Conservation (phyloP, 2,113 vertebrate species). For the Taurulus bubalis region DNA sequence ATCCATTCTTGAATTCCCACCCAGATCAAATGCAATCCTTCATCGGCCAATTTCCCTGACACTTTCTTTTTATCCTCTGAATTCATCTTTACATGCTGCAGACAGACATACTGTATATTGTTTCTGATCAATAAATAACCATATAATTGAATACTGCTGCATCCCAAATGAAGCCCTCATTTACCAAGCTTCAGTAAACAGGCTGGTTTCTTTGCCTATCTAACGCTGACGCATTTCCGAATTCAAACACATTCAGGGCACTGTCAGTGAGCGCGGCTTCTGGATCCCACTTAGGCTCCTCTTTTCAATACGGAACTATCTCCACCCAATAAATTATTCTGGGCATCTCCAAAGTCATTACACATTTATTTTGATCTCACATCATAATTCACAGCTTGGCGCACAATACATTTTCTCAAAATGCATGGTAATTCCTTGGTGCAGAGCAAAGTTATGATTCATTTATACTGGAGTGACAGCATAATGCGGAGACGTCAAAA, state of each 20-base stretch:
- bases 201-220: conserved; percentile 76
- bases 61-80: conserved; percentile 75
- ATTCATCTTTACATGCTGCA: conserved; percentile 77
- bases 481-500: conserved; percentile 99
- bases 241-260: conserved; percentile 76
- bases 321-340: conserved; percentile 91
- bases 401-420: conserved; percentile 97
- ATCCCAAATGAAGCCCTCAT: conserved; percentile 84
- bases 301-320: conserved; percentile 79
- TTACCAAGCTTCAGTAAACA: conserved; percentile 84
- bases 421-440: conserved; percentile 98
- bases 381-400: conserved; percentile 97
- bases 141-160: conserved; percentile 83
- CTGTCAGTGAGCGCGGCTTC: conserved; percentile 64
- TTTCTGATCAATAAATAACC: conserved; percentile 85
- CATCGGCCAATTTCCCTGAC: conserved; percentile 80
- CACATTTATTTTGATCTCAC: conserved; percentile 94
- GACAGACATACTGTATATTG: conserved; percentile 75
- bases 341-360: conserved; percentile 87
- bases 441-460: conserved; percentile 99
- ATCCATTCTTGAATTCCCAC: conserved; percentile 77
- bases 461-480: conserved; percentile 99
- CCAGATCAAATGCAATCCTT: conserved; percentile 82
- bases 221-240: conserved; percentile 84
- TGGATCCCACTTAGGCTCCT: conserved; percentile 72